A percentile compares a stretch with the other conserved stretches of the same genome.
phyloP scores from a whole-genome alignment of 64 coral and sea anemone genomes.

The Dendrophyllia cribrosa region DNA sequence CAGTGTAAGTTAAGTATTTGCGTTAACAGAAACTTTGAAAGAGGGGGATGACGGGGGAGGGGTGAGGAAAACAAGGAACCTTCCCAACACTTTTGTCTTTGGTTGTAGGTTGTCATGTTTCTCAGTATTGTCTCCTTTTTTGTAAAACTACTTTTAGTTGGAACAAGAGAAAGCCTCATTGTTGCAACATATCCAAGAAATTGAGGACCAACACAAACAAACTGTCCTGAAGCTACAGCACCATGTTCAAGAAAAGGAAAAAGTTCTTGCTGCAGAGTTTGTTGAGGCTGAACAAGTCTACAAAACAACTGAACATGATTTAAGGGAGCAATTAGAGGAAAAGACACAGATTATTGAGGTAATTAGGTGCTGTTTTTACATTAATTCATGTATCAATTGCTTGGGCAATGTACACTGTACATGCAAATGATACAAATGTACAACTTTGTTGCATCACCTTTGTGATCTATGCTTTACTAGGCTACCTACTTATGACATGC shows the following conservation, averaged over 20 bases:
- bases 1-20: too few species aligned
- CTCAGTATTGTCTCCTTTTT: neutral
- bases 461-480: too few species aligned
- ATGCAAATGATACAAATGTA: too few species aligned
- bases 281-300: conserved; percentile 85
- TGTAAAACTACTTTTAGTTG: conserved; percentile 33
- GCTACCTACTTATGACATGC: too few species aligned
- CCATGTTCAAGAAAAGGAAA: conserved; percentile 88
- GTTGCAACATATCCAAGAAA: conserved; percentile 66
- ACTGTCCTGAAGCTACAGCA: conserved; percentile 77
- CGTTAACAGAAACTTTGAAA: too few species aligned
- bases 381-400: neutral
- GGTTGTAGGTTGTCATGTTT: neutral
- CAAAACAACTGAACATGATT: conserved; percentile 94
- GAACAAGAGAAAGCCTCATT: conserved; percentile 71
- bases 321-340: conserved; percentile 90
- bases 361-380: neutral
- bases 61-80: too few species aligned
- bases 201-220: conserved; percentile 80
- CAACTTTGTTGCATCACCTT: too few species aligned
- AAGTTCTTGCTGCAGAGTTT: conserved; percentile 83
- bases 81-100: too few species aligned
- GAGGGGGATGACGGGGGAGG: too few species aligned
- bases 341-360: conserved; percentile 98
- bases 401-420: neutral